Percentiles rank a stretch among this genome's conserved stretches.
Conservation (phyloP, 1,140 invertebrate species). For the Neodiprion lecontei region DNA sequence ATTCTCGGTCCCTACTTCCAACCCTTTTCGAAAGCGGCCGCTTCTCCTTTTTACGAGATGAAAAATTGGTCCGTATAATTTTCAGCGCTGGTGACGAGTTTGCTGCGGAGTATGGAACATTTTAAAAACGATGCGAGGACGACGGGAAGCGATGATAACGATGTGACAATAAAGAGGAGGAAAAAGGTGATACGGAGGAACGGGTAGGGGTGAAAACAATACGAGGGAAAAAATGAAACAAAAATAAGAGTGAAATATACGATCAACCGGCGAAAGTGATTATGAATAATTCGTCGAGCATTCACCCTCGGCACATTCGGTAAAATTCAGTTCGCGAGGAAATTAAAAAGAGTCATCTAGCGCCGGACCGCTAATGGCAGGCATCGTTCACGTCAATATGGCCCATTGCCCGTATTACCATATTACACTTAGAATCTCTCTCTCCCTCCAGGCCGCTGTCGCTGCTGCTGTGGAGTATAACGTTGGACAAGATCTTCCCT, state of each 20-base stretch:
- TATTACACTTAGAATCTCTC: slow-evolving; percentile 50
- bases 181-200: slow-evolving; percentile 20
- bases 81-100: too few relatives aligned
- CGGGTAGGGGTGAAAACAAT: slow-evolving; percentile 15
- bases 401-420: slow-evolving; percentile 63
- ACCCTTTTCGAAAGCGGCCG: too few relatives aligned
- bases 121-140: slow-evolving; percentile 12
- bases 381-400: slow-evolving; percentile 65
- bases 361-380: slow-evolving; percentile 55
- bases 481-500: not conserved
- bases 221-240: not conserved
- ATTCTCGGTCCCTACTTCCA: too few relatives aligned
- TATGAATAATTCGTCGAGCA: slow-evolving; percentile 62
- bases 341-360: slow-evolving; percentile 62
- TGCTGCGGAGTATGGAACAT: not conserved
- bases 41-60: too few relatives aligned
- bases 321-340: slow-evolving; percentile 61
- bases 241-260: slow-evolving; percentile 14
- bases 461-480: slow-evolving; percentile 20
- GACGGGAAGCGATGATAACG: not conserved
- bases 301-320: slow-evolving; percentile 50
- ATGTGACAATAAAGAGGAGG: slow-evolving; percentile 21
- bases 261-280: slow-evolving; percentile 45
- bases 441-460: slow-evolving; percentile 30
- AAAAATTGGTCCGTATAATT: too few relatives aligned